A percentile compares a stretch with the other conserved stretches of the same genome.
Evolutionary conservation across 1,140 invertebrate genomes (phyloP).

Genomic region (Pararge aegeria): DNA sequence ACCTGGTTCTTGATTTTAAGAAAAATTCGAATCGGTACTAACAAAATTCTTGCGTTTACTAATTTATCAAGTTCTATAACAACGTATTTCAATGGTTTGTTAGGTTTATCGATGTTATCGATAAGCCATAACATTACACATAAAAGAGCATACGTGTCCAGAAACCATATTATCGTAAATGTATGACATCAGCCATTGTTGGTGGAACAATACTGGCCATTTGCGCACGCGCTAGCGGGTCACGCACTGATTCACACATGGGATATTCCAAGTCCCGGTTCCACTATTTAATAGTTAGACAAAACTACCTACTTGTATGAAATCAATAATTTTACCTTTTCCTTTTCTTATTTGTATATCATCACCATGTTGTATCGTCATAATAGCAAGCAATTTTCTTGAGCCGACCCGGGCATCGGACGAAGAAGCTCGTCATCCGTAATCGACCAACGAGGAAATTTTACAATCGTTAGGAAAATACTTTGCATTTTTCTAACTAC

Average conservation of each 20-base stretch:
- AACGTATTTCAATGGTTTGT: no score
- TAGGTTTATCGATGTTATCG: neutral
- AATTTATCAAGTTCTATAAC: neutral
- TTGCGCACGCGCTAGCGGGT: constrained; percentile 41
- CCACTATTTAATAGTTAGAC: neutral
- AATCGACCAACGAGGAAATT: no score
- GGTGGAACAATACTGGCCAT: constrained; percentile 46
- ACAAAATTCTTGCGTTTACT: no score
- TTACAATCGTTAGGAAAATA: no score
- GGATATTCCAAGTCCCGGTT: constrained; percentile 41
- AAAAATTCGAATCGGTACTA: no score
- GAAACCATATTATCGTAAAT: constrained; percentile 47
- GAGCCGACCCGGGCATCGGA: no score
- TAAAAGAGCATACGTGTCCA: constrained; percentile 33
- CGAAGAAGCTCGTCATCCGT: no score
- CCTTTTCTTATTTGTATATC: neutral
- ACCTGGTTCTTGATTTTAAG: no score
- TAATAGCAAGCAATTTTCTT: no score
- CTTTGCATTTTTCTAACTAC: no score
- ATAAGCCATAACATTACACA: constrained; percentile 14
- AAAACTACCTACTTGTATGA: neutral
- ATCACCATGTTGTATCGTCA: no score
- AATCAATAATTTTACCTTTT: neutral
- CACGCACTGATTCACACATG: constrained; percentile 54
- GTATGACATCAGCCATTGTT: constrained; percentile 66